phyloP scores from a whole-genome alignment of 2,888 invertebrate genomes.

The Prionchulus punctatus region DNA sequence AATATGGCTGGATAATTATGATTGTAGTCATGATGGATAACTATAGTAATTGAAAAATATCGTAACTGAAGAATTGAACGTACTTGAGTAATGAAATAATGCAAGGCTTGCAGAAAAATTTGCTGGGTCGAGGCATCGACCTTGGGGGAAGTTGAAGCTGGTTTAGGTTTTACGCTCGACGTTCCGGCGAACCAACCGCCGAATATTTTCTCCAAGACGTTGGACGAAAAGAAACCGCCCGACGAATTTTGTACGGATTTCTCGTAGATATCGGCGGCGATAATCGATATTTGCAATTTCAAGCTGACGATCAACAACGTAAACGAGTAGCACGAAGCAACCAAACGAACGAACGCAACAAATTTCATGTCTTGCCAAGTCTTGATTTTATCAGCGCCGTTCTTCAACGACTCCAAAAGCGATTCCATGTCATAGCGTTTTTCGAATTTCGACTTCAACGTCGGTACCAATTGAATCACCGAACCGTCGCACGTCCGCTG shows the following conservation, averaged over 20 bases:
- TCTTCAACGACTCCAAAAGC: not conserved
- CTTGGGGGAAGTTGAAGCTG: not conserved
- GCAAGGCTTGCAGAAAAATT: slow-evolving; percentile 20
- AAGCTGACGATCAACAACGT: slow-evolving; percentile 19
- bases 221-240: not conserved
- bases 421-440: not conserved
- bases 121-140: slow-evolving; percentile 15
- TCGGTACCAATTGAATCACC: slow-evolving; percentile 17
- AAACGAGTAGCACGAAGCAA: slow-evolving; percentile 17
- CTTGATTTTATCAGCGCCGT: not conserved
- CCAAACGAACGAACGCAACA: slow-evolving; percentile 14
- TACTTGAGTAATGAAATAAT: slow-evolving; percentile 17
- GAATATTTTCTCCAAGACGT: not conserved
- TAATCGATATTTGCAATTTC: slow-evolving; percentile 20
- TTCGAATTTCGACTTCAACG: not conserved
- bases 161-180: not conserved
- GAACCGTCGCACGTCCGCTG: slow-evolving; percentile 21
- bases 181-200: not conserved
- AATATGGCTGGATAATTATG: too few relatives aligned
- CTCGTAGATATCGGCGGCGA: slow-evolving; percentile 19
- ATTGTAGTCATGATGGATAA: too few relatives aligned
- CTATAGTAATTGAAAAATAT: too few relatives aligned
- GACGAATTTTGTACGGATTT: slow-evolving; percentile 13
- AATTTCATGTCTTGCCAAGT: not conserved
- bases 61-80: too few relatives aligned